phyloP scores from a whole-genome alignment of 2,797 vertebrate species.

The Zenarchopterus dispar region DNA sequence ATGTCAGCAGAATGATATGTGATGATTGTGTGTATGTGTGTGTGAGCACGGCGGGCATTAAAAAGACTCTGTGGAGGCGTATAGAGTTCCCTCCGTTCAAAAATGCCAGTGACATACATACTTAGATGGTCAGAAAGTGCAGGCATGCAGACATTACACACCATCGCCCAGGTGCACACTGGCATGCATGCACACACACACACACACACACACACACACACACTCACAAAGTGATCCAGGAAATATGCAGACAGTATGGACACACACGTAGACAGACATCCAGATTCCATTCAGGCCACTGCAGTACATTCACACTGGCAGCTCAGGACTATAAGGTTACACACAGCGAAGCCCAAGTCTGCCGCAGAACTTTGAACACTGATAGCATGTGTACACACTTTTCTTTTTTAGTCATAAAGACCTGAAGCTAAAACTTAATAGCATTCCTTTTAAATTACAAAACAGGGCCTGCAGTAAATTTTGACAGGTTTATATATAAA shows the following conservation, averaged over 20 bases:
- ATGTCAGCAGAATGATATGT: constrained; percentile 60
- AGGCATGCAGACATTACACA: constrained; percentile 37
- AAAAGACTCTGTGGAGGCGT: constrained; percentile 52
- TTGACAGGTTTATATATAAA: constrained; percentile 30
- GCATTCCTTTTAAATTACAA: constrained; percentile 33
- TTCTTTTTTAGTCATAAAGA: constrained; percentile 39
- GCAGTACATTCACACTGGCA: constrained; percentile 59
- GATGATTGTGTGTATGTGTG: constrained; percentile 33
- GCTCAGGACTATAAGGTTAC: constrained; percentile 66
- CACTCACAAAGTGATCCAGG: constrained; percentile 15
- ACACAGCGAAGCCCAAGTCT: constrained; percentile 43
- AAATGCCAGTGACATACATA: constrained; percentile 52
- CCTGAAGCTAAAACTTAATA: constrained; percentile 38
- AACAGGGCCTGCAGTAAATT: constrained; percentile 9
- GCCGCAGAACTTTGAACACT: constrained; percentile 59
- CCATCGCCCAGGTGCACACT: constrained; percentile 8
- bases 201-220: constrained; percentile 11
- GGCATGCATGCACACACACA: constrained; percentile 12
- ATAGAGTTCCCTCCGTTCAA: constrained; percentile 58
- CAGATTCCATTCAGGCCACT: constrained; percentile 64
- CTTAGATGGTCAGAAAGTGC: constrained; percentile 35
- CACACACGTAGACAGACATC: constrained; percentile 65
- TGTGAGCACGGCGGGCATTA: constrained; percentile 44
- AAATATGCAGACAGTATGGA: constrained; percentile 56
- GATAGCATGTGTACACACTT: constrained; percentile 51